Percentiles rank a stretch among this genome's conserved stretches.
Evolutionary conservation across 2,113 vertebrate species (phyloP).

Genomic region (Gallinago undulata): DNA sequence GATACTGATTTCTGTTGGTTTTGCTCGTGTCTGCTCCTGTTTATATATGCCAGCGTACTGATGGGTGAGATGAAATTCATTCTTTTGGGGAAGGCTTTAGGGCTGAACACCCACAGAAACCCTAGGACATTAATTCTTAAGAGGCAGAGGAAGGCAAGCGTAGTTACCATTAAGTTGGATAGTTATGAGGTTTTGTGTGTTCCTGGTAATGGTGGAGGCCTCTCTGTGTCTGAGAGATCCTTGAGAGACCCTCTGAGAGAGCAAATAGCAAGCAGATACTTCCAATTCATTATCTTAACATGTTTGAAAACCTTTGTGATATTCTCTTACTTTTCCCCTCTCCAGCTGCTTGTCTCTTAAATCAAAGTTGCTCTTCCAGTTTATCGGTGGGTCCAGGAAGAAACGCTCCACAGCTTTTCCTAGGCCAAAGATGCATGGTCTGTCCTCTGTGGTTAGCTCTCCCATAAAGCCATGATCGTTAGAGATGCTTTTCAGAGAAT

Average conservation of each 20-base stretch:
- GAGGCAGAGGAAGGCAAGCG: neutral
- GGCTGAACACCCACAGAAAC: neutral
- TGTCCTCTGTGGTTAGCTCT: neutral
- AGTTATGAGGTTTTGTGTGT: rapidly evolving
- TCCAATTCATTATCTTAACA: neutral
- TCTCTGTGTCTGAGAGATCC: neutral
- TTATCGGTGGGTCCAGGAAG: neutral
- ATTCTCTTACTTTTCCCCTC: neutral
- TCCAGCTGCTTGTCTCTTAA: neutral
- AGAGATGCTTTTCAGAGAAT: slow-evolving; percentile 6
- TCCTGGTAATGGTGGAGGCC: neutral
- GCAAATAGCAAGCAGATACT: neutral
- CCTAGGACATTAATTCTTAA: neutral
- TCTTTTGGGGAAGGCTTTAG: neutral
- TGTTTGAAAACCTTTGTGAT: neutral
- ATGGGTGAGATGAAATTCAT: neutral
- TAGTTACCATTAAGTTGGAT: neutral
- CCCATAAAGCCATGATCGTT: neutral
- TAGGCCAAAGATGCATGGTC: neutral
- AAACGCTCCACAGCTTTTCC: neutral
- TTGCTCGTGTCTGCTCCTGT: neutral
- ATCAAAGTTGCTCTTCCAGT: neutral
- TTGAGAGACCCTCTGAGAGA: neutral
- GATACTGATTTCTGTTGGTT: neutral
- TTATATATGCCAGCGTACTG: rapidly evolving